Evolutionary conservation across 2,113 vertebrate genomes (phyloP).

Genomic region (Paracanthobrama guichenoti): DNA sequence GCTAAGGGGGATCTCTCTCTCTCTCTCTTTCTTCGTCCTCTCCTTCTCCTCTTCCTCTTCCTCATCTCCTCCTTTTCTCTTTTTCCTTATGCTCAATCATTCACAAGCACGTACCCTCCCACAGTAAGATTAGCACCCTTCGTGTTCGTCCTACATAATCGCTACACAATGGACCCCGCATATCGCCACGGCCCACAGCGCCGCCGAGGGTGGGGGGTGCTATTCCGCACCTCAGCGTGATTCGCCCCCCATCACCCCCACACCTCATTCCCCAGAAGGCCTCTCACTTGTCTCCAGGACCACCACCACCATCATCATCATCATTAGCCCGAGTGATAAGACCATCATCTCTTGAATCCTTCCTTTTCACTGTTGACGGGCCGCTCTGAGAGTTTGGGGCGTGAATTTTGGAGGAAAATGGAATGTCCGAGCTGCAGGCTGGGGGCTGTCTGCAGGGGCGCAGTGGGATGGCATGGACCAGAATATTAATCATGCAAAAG

Average conservation of each 20-base stretch:
- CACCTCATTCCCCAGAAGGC: constrained; percentile 32
- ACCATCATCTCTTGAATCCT: constrained; percentile 27
- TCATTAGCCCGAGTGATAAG: constrained; percentile 8
- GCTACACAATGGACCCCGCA: constrained; percentile 73
- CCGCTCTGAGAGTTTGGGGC: constrained; percentile 17
- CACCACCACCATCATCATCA: constrained; percentile 29
- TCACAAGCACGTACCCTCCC: constrained; percentile 79
- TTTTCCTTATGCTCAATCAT: constrained; percentile 64
- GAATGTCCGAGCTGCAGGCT: constrained; percentile 40
- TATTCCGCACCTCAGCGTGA: constrained; percentile 36
- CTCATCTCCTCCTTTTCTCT: constrained; percentile 38
- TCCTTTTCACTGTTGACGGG: background rate
- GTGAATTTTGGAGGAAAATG: constrained; percentile 27
- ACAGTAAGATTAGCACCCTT: constrained; percentile 78
- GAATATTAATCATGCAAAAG: constrained; percentile 58
- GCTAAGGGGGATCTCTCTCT: constrained; percentile 72
- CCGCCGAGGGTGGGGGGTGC: constrained; percentile 26
- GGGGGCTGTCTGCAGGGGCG: constrained; percentile 36
- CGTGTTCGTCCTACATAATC: constrained; percentile 80
- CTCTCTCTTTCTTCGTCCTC: constrained; percentile 40
- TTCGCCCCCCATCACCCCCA: constrained; percentile 4
- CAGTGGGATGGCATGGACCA: constrained; percentile 43
- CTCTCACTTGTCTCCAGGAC: background rate
- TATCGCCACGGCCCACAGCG: constrained; percentile 63
- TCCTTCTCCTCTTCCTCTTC: constrained; percentile 48